Percentiles rank a stretch among this genome's conserved stretches.
These are phyloP conservation scores for Hirtodrosophila duncani DNA, from an alignment of 2,888 invertebrate species.

Conservation along the genomic window DNA sequence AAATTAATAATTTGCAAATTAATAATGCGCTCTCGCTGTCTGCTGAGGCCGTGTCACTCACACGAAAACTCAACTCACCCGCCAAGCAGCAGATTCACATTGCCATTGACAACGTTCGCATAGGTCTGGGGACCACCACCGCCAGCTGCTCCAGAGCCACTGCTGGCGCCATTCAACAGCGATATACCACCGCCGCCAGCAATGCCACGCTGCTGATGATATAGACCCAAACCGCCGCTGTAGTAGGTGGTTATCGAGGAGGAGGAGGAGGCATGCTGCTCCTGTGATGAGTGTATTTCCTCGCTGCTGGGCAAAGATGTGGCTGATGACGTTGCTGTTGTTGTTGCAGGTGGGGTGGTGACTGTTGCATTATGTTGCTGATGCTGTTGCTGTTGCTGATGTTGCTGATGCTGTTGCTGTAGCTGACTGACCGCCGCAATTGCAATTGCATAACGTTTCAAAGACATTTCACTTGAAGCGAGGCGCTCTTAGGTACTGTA, in stretches of 20 bases:
- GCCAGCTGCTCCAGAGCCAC: constrained; percentile 38
- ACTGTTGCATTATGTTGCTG: constrained; percentile 43
- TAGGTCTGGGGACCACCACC: constrained; percentile 58
- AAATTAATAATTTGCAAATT: constrained; percentile 29
- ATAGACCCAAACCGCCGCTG: constrained; percentile 74
- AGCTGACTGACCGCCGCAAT: constrained; percentile 76
- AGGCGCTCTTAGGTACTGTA: too few species aligned
- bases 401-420: constrained; percentile 55
- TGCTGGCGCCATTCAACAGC: constrained; percentile 32
- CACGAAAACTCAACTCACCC: constrained; percentile 81
- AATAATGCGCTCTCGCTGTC: constrained; percentile 16
- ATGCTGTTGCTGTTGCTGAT: constrained; percentile 41
- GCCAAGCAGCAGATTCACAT: constrained; percentile 87
- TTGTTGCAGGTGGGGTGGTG: constrained; percentile 29
- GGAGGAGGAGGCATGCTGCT: constrained; percentile 64
- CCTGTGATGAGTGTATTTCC: constrained; percentile 26
- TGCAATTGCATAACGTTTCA: constrained; percentile 82
- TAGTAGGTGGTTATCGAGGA: constrained; percentile 63
- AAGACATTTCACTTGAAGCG: constrained; percentile 80
- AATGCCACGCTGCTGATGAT: constrained; percentile 72
- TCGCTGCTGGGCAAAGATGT: constrained; percentile 18
- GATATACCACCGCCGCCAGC: constrained; percentile 49
- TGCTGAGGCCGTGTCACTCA: neutral
- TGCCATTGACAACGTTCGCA: constrained; percentile 79
- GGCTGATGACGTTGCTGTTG: constrained; percentile 29